These are phyloP conservation scores for Drosophila neocordata DNA, from an alignment of 1,140 invertebrate species.

Conservation along the genomic window DNA sequence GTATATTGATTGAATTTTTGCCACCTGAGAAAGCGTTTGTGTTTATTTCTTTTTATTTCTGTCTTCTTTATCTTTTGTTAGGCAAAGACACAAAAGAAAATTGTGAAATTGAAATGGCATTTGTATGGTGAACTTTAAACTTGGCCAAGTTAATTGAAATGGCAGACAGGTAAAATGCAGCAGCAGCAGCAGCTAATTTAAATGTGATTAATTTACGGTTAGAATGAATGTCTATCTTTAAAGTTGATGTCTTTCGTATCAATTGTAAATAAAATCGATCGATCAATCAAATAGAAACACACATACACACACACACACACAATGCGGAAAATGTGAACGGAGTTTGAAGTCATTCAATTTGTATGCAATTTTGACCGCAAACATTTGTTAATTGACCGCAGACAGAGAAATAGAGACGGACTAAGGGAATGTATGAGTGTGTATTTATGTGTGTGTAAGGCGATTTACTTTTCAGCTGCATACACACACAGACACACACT, in stretches of 20 bases:
- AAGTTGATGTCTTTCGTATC: conserved; percentile 1
- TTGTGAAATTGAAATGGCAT: conserved; percentile 7
- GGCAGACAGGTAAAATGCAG: neutral
- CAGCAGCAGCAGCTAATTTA: conserved; percentile 13
- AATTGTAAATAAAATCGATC: conserved; percentile 23
- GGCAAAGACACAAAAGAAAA: conserved; percentile 12
- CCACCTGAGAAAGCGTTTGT: conserved; percentile 7
- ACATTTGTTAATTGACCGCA: conserved; percentile 70
- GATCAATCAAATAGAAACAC: conserved; percentile 31
- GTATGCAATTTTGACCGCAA: conserved; percentile 69
- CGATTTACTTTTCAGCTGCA: conserved; percentile 8
- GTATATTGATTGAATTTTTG: conserved; percentile 17
- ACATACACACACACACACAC: neutral
- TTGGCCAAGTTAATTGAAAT: conserved; percentile 25
- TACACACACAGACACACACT: conserved; percentile 14
- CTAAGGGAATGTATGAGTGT: neutral
- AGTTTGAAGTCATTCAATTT: conserved; percentile 62
- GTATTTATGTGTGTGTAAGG: neutral
- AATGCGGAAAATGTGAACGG: conserved; percentile 8
- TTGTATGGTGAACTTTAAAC: conserved; percentile 12
- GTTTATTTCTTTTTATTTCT: too few species aligned
- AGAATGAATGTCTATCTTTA: neutral
- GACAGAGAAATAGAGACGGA: conserved; percentile 7
- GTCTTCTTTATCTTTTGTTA: conserved; percentile 14
- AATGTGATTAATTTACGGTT: conserved; percentile 19